Evolutionary conservation across 2,113 vertebrate genomes (phyloP).

Genomic region (Sula dactylatra): DNA sequence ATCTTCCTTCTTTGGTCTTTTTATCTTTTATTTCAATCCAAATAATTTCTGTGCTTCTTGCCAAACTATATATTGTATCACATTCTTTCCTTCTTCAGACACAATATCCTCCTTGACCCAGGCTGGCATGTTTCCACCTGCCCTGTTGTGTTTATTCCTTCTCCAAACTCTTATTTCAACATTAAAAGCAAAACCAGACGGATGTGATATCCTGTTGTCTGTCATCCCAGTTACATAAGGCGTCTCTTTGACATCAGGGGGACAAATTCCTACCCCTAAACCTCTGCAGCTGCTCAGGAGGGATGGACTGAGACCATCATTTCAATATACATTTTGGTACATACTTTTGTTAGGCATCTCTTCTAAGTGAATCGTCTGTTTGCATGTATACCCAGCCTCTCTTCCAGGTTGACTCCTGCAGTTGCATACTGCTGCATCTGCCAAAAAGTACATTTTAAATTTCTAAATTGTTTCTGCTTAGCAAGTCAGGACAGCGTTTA

Average conservation of each 20-base stretch:
- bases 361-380: not conserved
- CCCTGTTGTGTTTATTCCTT: conserved; percentile 67
- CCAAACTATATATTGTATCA: conserved; percentile 64
- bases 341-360: not conserved
- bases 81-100: conserved; percentile 73
- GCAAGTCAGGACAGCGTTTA: not conserved
- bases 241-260: not conserved
- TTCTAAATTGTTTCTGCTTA: not conserved
- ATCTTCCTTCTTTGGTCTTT: conserved; percentile 45
- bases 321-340: not conserved
- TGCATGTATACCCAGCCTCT: not conserved
- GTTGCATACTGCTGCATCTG: not conserved
- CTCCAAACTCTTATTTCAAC: conserved; percentile 53
- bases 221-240: conserved; percentile 47
- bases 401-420: not conserved
- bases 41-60: conserved; percentile 45
- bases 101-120: conserved; percentile 71
- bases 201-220: conserved; percentile 49
- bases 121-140: conserved; percentile 58
- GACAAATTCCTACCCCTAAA: not conserved
- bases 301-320: not conserved
- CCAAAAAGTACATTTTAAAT: not conserved
- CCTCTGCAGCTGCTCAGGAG: not conserved
- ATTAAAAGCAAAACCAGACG: conserved; percentile 8
- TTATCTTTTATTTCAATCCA: conserved; percentile 74